phyloP scores from a whole-genome alignment of 2,113 vertebrate species.

The Pelodiscus sinensis region DNA sequence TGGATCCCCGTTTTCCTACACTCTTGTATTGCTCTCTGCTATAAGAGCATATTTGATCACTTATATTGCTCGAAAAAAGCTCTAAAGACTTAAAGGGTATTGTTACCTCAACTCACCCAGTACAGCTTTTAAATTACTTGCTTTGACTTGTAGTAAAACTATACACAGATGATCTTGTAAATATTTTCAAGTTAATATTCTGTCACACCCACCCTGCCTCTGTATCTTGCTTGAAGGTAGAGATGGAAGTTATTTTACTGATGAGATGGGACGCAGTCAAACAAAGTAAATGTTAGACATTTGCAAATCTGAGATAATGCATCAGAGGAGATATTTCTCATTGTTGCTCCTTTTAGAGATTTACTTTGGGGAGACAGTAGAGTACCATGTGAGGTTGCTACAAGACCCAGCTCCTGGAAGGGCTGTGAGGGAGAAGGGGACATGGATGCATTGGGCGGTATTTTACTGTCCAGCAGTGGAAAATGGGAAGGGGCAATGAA shows the following conservation, averaged over 20 bases:
- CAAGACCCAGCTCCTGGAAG: neutral
- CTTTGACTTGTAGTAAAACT: neutral
- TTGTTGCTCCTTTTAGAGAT: neutral
- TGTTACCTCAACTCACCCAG: neutral
- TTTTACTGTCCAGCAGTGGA: neutral
- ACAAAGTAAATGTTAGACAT: neutral
- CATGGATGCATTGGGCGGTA: neutral
- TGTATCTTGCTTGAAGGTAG: neutral
- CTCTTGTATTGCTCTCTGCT: neutral
- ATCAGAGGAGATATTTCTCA: neutral
- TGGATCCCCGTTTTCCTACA: neutral
- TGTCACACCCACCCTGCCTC: neutral
- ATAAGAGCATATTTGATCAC: neutral
- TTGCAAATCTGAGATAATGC: neutral
- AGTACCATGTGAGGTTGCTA: neutral
- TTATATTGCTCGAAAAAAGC: neutral
- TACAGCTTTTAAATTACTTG: neutral
- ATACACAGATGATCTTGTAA: neutral
- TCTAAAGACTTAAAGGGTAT: fast-evolving
- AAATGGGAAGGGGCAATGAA: neutral
- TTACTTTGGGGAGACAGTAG: neutral
- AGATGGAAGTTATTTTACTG: neutral
- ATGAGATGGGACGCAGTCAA: neutral
- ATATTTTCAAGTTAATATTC: neutral
- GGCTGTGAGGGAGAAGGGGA: neutral